These are phyloP conservation scores for Acanthis flammea DNA, from an alignment of 2,797 vertebrate genomes.

Conservation along the genomic window DNA sequence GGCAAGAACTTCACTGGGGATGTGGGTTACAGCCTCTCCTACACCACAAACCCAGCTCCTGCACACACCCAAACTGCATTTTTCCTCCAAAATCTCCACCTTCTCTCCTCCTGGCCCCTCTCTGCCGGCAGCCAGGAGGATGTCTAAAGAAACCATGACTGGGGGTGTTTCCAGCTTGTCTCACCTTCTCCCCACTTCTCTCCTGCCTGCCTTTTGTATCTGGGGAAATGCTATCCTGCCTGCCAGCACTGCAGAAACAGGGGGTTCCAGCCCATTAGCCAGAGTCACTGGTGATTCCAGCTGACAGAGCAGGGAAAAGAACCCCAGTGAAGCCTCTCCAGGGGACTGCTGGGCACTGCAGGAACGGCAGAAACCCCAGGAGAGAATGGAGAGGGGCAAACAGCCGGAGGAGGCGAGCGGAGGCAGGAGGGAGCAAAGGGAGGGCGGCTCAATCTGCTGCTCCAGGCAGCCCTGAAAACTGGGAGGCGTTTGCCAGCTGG, in stretches of 20 bases:
- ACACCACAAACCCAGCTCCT: neutral
- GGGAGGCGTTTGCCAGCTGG: neutral
- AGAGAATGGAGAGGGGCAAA: neutral
- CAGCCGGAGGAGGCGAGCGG: neutral
- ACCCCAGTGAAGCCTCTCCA: neutral
- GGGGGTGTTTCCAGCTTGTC: neutral
- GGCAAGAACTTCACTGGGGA: neutral
- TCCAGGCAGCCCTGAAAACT: neutral
- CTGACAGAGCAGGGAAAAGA: neutral
- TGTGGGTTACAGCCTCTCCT: neutral
- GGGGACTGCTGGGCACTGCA: neutral
- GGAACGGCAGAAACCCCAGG: neutral
- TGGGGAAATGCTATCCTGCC: rapidly evolving
- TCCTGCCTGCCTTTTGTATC: neutral
- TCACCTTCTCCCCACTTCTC: neutral
- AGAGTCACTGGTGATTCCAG: neutral
- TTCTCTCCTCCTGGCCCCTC: neutral
- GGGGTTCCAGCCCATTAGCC: neutral
- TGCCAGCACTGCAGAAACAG: neutral
- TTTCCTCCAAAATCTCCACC: neutral
- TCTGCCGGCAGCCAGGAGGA: rapidly evolving
- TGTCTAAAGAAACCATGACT: neutral
- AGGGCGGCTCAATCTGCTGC: slow-evolving; percentile 14
- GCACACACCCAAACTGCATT: neutral
- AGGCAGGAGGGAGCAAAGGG: neutral